Evolutionary conservation across 2,113 vertebrate species (phyloP).

Genomic region (Gopherus flavomarginatus): DNA sequence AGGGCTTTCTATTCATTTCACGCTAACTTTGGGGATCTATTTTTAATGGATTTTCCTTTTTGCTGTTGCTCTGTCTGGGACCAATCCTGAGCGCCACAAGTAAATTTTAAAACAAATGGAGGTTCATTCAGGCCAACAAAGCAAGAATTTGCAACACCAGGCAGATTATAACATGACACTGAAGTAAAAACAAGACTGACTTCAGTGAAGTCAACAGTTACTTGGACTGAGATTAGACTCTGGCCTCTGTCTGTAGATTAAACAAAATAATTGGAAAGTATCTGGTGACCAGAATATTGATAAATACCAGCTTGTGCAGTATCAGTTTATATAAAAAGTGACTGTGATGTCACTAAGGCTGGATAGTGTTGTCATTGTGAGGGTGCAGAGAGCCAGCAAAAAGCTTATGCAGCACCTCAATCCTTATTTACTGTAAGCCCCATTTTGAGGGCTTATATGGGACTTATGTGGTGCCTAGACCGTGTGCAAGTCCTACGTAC

Average conservation of each 20-base stretch:
- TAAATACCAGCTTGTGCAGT: neutral
- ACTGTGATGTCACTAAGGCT: conserved; percentile 21
- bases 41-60: neutral
- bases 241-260: neutral
- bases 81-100: neutral
- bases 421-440: conserved; percentile 61
- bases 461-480: conserved; percentile 38
- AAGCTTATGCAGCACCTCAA: conserved; percentile 59
- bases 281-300: neutral
- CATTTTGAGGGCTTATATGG: conserved; percentile 41
- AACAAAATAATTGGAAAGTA: neutral
- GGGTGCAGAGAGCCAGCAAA: conserved; percentile 18
- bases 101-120: neutral
- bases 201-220: neutral
- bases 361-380: conserved; percentile 8
- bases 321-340: neutral
- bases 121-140: neutral
- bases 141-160: neutral
- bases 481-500: conserved; percentile 39
- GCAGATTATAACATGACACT: neutral
- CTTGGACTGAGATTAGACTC: neutral
- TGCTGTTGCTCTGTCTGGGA: neutral
- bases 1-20: neutral
- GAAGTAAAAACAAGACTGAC: neutral
- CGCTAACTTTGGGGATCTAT: neutral